phyloP scores from a whole-genome alignment of 2,113 vertebrate genomes.

The Asarcornis scutulata region DNA sequence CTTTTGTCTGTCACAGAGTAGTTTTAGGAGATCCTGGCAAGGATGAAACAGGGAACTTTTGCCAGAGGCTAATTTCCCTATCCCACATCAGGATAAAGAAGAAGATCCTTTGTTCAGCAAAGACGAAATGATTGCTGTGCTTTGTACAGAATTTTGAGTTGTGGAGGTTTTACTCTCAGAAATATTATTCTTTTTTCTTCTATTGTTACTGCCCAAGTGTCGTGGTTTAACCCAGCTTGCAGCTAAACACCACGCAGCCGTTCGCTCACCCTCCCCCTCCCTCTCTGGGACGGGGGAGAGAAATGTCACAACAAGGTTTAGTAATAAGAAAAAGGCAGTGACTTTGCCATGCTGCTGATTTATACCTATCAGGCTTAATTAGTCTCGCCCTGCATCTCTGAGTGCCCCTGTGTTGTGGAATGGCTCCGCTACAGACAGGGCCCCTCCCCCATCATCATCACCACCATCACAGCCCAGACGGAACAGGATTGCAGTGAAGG shows the following conservation, averaged over 20 bases:
- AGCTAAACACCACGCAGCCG: too few relatives aligned
- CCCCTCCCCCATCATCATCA: neutral
- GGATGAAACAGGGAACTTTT: neutral
- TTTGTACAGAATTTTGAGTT: neutral
- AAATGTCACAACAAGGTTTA: neutral
- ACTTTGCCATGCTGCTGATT: neutral
- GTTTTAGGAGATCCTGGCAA: neutral
- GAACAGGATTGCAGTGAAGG: neutral
- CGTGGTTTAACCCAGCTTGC: too few relatives aligned
- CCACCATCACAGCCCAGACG: neutral
- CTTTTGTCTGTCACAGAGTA: neutral
- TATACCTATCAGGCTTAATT: neutral
- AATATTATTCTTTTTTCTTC: neutral
- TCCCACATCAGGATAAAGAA: neutral
- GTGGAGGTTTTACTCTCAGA: neutral
- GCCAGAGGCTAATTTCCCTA: neutral
- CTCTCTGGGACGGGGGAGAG: too few relatives aligned
- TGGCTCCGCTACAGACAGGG: neutral
- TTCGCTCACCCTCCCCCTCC: too few relatives aligned
- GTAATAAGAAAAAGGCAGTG: neutral
- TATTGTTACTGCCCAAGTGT: neutral
- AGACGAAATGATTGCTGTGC: fast-evolving
- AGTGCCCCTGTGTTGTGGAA: neutral
- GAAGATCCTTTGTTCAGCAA: neutral
- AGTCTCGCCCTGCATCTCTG: neutral